Conservation (phyloP, 2,797 vertebrate genomes). For the Takifugu ocellatus region DNA sequence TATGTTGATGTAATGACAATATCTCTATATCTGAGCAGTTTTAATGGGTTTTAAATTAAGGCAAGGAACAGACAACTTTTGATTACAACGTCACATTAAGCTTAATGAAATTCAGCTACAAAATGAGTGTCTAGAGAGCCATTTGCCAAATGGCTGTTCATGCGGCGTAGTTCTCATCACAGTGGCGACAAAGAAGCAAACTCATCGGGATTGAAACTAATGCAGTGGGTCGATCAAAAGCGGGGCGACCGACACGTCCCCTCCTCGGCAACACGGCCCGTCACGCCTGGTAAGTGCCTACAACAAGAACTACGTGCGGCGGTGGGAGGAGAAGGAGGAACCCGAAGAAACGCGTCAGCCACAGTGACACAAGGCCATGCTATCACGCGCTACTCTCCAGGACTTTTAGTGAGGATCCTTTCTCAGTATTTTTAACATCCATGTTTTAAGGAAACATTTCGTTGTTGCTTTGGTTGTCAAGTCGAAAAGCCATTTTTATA, state of each 20-base stretch:
- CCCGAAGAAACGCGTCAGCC: slow-evolving; percentile 39
- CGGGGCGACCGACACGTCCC: slow-evolving; percentile 43
- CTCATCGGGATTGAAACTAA: slow-evolving; percentile 39
- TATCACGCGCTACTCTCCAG: slow-evolving; percentile 72
- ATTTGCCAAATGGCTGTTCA: slow-evolving; percentile 70
- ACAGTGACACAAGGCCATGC: slow-evolving; percentile 59
- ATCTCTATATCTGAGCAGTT: slow-evolving; percentile 76
- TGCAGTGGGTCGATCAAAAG: slow-evolving; percentile 49
- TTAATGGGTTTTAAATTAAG: slow-evolving; percentile 76
- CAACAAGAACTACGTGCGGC: slow-evolving; percentile 66
- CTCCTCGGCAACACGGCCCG: slow-evolving; percentile 51
- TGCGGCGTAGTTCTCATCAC: slow-evolving; percentile 67
- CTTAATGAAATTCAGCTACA: slow-evolving; percentile 73
- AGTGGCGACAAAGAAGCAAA: slow-evolving; percentile 50
- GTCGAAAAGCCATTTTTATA: slow-evolving; percentile 86
- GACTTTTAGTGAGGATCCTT: slow-evolving; percentile 75
- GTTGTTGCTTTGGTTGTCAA: slow-evolving; percentile 83
- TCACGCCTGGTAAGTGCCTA: slow-evolving; percentile 82
- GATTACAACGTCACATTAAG: slow-evolving; percentile 71
- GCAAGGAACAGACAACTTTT: slow-evolving; percentile 67
- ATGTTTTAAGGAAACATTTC: slow-evolving; percentile 78
- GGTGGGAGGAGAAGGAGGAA: slow-evolving; percentile 47
- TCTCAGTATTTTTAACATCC: slow-evolving; percentile 81
- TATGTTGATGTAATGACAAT: slow-evolving; percentile 79
- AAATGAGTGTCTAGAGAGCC: slow-evolving; percentile 62